Conservation (phyloP, 2,888 invertebrate genomes). For the Cylloceria caligata region DNA sequence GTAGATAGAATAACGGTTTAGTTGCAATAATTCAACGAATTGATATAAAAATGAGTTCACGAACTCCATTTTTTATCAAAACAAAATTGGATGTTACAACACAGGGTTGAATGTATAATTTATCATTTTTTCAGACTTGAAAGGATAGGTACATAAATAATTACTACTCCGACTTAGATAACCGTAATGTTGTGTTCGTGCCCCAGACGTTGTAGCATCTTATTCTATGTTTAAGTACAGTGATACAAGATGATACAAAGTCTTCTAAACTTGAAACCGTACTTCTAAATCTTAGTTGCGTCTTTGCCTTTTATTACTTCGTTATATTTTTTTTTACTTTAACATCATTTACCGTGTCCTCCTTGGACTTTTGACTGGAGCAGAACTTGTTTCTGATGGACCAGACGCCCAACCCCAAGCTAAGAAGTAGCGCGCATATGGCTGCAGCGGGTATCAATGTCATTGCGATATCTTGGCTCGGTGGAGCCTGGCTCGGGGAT, state of each 20-base stretch:
- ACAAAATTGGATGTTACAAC: too few species aligned
- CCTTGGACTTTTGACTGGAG: constrained; percentile 88
- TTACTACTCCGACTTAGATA: too few species aligned
- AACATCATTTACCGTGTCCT: constrained; percentile 88
- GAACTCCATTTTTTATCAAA: too few species aligned
- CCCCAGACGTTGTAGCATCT: too few species aligned
- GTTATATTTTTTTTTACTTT: constrained; percentile 28
- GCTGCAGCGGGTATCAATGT: constrained; percentile 90
- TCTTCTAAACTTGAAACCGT: neutral
- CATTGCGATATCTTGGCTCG: constrained; percentile 86
- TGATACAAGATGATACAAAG: neutral
- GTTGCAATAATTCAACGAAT: too few species aligned
- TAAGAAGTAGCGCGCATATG: constrained; percentile 89
- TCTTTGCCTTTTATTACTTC: constrained; percentile 9
- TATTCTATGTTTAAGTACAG: too few species aligned
- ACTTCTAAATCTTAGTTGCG: constrained; percentile 18
- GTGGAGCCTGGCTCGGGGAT: constrained; percentile 76
- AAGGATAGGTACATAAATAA: too few species aligned
- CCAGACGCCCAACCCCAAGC: constrained; percentile 89
- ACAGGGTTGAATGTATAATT: too few species aligned
- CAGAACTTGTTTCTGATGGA: constrained; percentile 91
- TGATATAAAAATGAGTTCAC: too few species aligned
- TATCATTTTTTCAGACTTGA: too few species aligned
- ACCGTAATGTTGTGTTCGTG: too few species aligned
- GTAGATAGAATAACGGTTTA: too few species aligned